Base-by-base conservation (phyloP, 2,797 vertebrate species). In the Linurgus olivaceus region DNA sequence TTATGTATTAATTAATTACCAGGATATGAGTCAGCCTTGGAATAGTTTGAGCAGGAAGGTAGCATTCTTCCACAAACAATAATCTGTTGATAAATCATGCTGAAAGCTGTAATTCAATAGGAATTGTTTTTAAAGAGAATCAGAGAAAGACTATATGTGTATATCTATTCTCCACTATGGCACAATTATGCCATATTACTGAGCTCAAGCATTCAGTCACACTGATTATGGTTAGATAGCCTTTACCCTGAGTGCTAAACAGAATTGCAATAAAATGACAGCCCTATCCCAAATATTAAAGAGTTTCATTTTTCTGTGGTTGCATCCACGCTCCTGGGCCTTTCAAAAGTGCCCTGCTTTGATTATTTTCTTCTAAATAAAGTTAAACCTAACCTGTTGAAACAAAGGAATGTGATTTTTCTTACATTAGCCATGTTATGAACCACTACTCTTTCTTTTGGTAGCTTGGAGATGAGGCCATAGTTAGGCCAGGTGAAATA, bases 11-110 rank as follows among this genome's bases (percentile, higher is more conserved):
- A 94, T 94, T 94, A 95, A 93, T 96, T 95, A 96, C 84, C 94
- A 96, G 96, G 94, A 97, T 96, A 24, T 96, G 95, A 95, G 90
- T 97, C 94, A 96, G 93, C 65, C 92, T 94, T 96, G 92, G 88
- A 96, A 91, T 82, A 75, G 92, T 42, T 93, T 20, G 72, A 91
- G 67, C 94, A 96, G 94, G 93, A 94, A 96, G 78, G 90, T 80
- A 92, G 88, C 81, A 91, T 96, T 97, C 90, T 97, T 96, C 86
- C 77, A 85, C 86, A 91, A 94, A 97, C 94, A 96, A 95, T 96
- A 90, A 94, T 91, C 73, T 57, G 47, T 63, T 94, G 94, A 94
- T 93, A 96, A 95, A 85, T 92, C 25, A 47, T 38, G 52, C 81
- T 96, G 93, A 93, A 87, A 87, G 93, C 86, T 92, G 72, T 92